These are phyloP conservation scores for Cosmia pyralina DNA, from an alignment of 2,888 invertebrate genomes.

Conservation along the genomic window DNA sequence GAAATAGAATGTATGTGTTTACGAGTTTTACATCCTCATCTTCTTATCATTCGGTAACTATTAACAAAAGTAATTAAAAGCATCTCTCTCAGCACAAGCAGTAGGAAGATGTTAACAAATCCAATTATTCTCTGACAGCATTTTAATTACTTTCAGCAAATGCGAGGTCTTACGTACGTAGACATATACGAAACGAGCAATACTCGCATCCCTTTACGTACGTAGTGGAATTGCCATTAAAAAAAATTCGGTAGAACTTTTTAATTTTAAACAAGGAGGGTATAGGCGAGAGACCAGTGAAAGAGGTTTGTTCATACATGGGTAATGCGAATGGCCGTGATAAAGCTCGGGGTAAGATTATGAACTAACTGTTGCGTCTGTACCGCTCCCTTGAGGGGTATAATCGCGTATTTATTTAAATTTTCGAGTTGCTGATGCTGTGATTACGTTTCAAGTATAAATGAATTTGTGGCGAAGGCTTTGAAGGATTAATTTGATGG, in stretches of 20 bases:
- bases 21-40: constrained; percentile 34
- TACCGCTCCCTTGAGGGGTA: constrained; percentile 50
- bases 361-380: constrained; percentile 84
- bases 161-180: constrained; percentile 35
- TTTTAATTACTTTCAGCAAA: constrained; percentile 68
- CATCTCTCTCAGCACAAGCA: constrained; percentile 32
- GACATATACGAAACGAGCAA: constrained; percentile 23
- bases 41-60: constrained; percentile 32
- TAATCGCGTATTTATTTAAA: constrained; percentile 76
- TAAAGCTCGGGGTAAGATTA: constrained; percentile 71
- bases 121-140: constrained; percentile 64
- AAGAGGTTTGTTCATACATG: constrained; percentile 60
- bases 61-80: constrained; percentile 54
- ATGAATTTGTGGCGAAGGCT: constrained; percentile 31
- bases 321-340: constrained; percentile 62
- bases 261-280: constrained; percentile 16
- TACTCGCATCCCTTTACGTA: constrained; percentile 9
- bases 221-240: constrained; percentile 8
- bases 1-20: constrained; percentile 41
- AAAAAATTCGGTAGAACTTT: constrained; percentile 21
- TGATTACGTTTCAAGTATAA: constrained; percentile 63
- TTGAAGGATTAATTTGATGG: constrained; percentile 20
- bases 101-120: constrained; percentile 60
- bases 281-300: constrained; percentile 8
- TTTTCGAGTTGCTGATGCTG: constrained; percentile 64